These are phyloP conservation scores for Ophioninae sp. DNA, from an alignment of 2,888 invertebrate species.

Conservation along the genomic window DNA sequence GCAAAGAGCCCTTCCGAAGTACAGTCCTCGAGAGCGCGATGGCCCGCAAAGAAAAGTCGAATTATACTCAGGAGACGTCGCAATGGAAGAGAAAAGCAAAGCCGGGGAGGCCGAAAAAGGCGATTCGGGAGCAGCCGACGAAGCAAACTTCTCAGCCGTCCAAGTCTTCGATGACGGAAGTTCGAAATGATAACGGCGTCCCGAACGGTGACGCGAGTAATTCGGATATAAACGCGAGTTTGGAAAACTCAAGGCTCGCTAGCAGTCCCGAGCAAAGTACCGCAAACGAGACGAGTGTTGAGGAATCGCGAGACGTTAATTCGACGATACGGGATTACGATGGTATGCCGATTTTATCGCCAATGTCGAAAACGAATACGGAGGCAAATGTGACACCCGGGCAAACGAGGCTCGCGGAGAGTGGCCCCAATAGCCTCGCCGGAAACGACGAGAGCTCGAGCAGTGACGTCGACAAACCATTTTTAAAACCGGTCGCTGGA, in stretches of 20 bases:
- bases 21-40: conserved; percentile 88
- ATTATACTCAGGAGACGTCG: conserved; percentile 81
- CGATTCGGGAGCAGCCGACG: conserved; percentile 66
- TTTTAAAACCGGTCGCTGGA: conserved; percentile 75
- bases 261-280: conserved; percentile 65
- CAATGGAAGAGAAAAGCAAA: conserved; percentile 74
- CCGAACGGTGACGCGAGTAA: conserved; percentile 66
- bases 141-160: conserved; percentile 62
- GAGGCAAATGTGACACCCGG: conserved; percentile 69
- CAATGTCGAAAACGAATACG: conserved; percentile 72
- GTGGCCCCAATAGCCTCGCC: conserved; percentile 21
- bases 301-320: conserved; percentile 67
- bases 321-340: conserved; percentile 73
- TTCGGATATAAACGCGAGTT: conserved; percentile 67
- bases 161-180: conserved; percentile 37
- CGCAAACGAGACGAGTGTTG: conserved; percentile 57
- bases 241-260: conserved; percentile 70
- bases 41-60: conserved; percentile 88
- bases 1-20: conserved; percentile 82
- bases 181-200: conserved; percentile 62
- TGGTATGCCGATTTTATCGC: conserved; percentile 79
- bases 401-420: conserved; percentile 11
- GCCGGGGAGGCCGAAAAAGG: conserved; percentile 77
- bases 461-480: conserved; percentile 75
- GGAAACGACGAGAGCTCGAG: conserved; percentile 71